These are phyloP conservation scores for Aphaenogaster floridana DNA, from an alignment of 1,140 invertebrate species.

Conservation along the genomic window DNA sequence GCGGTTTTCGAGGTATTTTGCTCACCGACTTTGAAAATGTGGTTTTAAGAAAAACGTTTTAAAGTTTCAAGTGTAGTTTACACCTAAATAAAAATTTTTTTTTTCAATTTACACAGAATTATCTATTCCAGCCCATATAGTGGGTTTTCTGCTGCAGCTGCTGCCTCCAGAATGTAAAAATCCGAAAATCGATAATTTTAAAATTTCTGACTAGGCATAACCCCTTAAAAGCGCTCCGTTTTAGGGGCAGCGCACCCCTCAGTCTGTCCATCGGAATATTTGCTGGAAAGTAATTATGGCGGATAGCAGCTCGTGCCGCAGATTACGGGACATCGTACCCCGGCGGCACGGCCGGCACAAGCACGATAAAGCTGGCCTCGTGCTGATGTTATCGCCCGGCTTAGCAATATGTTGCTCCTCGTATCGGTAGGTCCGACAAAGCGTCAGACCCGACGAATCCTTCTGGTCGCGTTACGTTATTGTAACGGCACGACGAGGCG, in stretches of 20 bases:
- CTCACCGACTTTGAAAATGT: no score
- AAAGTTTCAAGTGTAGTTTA: no score
- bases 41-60: no score
- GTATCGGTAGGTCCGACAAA: slow-evolving; percentile 21
- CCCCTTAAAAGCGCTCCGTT: background rate
- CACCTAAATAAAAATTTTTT: no score
- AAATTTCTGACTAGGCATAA: no score
- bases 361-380: slow-evolving; percentile 1
- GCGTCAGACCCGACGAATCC: background rate
- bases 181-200: no score
- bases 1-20: no score
- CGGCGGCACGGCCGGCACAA: background rate
- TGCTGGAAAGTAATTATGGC: slow-evolving; percentile 35
- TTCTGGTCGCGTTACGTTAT: background rate
- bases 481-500: background rate
- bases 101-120: no score
- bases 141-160: no score
- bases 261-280: slow-evolving; percentile 8
- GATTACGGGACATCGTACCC: slow-evolving; percentile 13
- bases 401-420: slow-evolving; percentile 16
- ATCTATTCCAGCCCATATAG: no score
- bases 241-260: background rate
- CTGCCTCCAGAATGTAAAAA: no score
- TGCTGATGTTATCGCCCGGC: slow-evolving; percentile 30
- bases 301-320: background rate